Percentiles rank a stretch among this genome's conserved stretches.
Evolutionary conservation across 2,888 invertebrate genomes (phyloP).

Genomic region (Ommatoiulus sabulosus): DNA sequence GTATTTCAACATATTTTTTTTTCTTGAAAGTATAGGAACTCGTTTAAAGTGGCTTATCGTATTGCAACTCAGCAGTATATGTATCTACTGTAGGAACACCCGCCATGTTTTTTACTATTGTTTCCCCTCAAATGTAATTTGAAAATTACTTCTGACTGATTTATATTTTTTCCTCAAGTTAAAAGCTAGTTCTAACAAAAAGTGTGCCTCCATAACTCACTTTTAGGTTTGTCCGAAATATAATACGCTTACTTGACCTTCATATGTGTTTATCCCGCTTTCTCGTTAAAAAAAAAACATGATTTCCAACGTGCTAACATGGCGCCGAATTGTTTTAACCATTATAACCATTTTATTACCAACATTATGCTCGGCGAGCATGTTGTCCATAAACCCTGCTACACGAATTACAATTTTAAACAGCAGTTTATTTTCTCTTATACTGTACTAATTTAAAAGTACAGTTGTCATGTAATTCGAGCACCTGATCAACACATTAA

Average conservation of each 20-base stretch:
- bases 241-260: not conserved
- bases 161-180: not conserved
- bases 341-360: not conserved
- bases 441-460: too few relatives aligned
- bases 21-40: not conserved
- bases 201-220: not conserved
- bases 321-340: not conserved
- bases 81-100: too few relatives aligned
- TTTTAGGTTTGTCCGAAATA: conserved; percentile 28
- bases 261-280: not conserved
- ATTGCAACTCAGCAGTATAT: conserved; percentile 2
- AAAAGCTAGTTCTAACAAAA: conserved; percentile 10
- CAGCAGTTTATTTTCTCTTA: too few relatives aligned
- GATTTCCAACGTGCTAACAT: not conserved
- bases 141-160: conserved; percentile 25
- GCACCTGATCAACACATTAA: too few relatives aligned
- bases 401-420: too few relatives aligned
- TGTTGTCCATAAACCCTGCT: not conserved
- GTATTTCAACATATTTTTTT: conserved; percentile 34
- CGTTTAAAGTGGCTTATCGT: not conserved
- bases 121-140: not conserved
- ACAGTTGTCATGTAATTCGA: too few relatives aligned
- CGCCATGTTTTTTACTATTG: conserved; percentile 15
- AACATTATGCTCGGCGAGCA: not conserved
- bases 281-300: not conserved